These are phyloP conservation scores for Tachysurus fulvidraco DNA, from an alignment of 2,113 vertebrate species.

Conservation along the genomic window DNA sequence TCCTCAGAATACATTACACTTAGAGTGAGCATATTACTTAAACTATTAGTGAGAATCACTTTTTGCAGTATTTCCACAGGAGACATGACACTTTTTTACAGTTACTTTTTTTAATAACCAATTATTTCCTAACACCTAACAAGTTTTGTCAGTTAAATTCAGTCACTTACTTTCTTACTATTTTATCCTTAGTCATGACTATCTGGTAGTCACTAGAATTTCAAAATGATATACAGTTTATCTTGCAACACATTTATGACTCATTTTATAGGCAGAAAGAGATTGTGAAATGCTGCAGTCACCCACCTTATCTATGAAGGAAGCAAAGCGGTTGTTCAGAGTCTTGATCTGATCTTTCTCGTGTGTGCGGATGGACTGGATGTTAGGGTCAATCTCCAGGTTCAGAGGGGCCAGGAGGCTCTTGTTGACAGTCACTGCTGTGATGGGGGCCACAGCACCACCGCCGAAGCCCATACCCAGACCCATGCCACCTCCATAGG, in stretches of 20 bases:
- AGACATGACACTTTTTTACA: background rate
- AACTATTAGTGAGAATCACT: background rate
- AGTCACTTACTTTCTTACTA: background rate
- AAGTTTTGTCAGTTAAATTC: background rate
- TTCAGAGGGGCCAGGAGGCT: conserved; percentile 87
- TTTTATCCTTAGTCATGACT: background rate
- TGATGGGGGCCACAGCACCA: conserved; percentile 69
- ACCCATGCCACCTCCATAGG: conserved; percentile 63
- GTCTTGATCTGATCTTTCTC: conserved; percentile 95
- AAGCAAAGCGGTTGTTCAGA: conserved; percentile 85
- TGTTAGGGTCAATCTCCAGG: conserved; percentile 86
- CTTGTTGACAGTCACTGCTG: conserved; percentile 86
- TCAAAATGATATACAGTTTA: background rate
- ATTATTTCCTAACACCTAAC: background rate
- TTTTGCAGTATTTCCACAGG: background rate
- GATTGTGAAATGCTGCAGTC: background rate
- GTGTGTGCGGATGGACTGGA: conserved; percentile 85
- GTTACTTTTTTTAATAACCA: background rate
- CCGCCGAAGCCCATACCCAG: conserved; percentile 57
- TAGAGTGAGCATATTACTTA: background rate
- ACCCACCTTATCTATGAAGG: conserved; percentile 93
- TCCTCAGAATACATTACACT: background rate
- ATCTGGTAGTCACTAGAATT: background rate
- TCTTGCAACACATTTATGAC: background rate
- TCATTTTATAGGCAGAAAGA: background rate